Conservation (phyloP, 2,113 vertebrate species). For the Mohoua ochrocephala region DNA sequence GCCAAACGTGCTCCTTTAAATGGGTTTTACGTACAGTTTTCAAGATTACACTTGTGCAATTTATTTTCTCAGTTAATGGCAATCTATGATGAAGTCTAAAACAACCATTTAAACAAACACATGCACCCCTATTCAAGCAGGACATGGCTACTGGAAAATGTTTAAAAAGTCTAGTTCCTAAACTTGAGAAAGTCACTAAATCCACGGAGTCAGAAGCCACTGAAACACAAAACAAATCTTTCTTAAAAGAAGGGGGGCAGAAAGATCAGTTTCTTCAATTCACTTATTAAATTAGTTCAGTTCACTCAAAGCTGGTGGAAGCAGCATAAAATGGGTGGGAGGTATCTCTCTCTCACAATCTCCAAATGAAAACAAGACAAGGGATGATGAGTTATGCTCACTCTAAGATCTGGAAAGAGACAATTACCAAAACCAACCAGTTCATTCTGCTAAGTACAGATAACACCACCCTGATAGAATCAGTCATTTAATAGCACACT, state of each 20-base stretch:
- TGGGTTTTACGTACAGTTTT: not conserved
- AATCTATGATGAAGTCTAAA: not conserved
- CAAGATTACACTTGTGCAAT: not conserved
- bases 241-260: not conserved
- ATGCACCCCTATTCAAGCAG: not conserved
- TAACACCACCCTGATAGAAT: not conserved
- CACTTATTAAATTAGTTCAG: not conserved
- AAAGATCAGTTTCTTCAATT: not conserved
- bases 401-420: not conserved
- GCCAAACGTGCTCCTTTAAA: not conserved
- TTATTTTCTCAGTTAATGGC: not conserved
- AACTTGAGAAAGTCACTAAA: not conserved
- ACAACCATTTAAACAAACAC: not conserved
- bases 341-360: not conserved
- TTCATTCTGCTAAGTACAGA: not conserved
- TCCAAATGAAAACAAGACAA: not conserved
- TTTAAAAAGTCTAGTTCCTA: not conserved
- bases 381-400: not conserved
- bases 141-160: not conserved
- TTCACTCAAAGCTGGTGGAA: not conserved
- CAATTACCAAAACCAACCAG: not conserved
- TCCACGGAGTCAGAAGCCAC: not conserved
- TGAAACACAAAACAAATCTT: not conserved
- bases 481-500: not conserved
- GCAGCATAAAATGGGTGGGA: not conserved